Conservation (phyloP, 2,888 invertebrate species). For the Caenorhabditis becei region DNA sequence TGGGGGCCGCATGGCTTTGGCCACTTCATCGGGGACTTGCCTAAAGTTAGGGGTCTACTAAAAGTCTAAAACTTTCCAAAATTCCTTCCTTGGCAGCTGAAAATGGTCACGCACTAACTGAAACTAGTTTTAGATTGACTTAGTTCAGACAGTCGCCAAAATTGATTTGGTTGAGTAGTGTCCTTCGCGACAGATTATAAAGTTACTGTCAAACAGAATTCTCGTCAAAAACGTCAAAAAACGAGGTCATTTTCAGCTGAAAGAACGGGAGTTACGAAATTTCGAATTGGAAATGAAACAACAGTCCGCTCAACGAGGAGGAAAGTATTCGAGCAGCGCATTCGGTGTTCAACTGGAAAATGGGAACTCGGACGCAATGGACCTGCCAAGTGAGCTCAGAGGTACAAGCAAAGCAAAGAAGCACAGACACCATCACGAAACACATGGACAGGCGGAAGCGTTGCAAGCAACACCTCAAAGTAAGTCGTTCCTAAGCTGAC, state of each 20-base stretch:
- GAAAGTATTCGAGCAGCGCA: conserved; percentile 25
- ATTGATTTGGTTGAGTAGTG: conserved; percentile 40
- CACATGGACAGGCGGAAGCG: conserved; percentile 20
- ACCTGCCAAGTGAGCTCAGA: conserved; percentile 47
- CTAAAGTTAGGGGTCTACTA: not conserved
- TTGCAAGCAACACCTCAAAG: conserved; percentile 8
- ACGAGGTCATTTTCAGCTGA: conserved; percentile 42
- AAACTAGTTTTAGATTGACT: conserved; percentile 30
- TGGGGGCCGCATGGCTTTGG: conserved; percentile 3
- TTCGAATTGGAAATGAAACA: conserved; percentile 53
- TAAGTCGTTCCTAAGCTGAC: not conserved
- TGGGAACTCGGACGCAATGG: conserved; percentile 12
- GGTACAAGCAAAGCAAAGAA: conserved; percentile 8
- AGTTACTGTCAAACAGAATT: conserved; percentile 25
- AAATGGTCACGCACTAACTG: not conserved
- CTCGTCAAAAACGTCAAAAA: conserved; percentile 12
- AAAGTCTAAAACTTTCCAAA: not conserved
- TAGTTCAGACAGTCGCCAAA: conserved; percentile 10
- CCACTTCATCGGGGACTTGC: not conserved
- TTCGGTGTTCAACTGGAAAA: conserved; percentile 42
- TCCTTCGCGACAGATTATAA: conserved; percentile 43
- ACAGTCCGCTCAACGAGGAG: conserved; percentile 5
- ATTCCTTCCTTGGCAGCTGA: not conserved
- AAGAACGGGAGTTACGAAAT: conserved; percentile 48
- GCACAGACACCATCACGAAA: conserved; percentile 4